These are phyloP conservation scores for Beroe ovata DNA, from an alignment of 37 sponge, comb jelly and placozoan genomes.

Conservation along the genomic window DNA sequence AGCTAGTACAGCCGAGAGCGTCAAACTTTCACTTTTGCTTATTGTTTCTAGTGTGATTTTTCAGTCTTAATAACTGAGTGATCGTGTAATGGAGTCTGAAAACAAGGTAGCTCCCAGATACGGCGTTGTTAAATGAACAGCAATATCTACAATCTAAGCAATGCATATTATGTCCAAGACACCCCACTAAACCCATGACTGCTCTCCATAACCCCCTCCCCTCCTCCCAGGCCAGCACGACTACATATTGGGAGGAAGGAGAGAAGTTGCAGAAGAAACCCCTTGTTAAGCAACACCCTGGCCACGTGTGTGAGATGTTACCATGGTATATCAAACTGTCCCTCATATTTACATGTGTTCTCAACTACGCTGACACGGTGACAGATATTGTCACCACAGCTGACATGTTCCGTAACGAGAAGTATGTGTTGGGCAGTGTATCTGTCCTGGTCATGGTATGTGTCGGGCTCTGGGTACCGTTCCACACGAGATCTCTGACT, in stretches of 20 bases:
- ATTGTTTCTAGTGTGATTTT: no score
- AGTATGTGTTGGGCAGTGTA: not conserved
- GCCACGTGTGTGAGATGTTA: not conserved
- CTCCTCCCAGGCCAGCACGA: no score
- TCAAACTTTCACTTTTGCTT: no score
- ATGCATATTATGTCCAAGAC: no score
- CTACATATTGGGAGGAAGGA: not conserved
- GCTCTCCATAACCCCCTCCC: no score
- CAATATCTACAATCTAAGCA: no score
- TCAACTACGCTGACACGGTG: conserved; percentile 19
- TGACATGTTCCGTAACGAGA: not conserved
- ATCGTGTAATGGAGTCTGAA: no score
- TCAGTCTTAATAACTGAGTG: no score
- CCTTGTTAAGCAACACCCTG: not conserved
- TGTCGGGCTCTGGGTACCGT: not conserved
- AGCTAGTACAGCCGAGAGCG: no score
- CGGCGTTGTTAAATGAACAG: no score
- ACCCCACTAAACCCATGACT: no score
- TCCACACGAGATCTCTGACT: not conserved
- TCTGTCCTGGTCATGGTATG: not conserved
- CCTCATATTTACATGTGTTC: not conserved
- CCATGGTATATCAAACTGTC: not conserved
- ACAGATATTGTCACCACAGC: not conserved
- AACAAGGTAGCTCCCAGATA: no score
- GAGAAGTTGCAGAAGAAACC: not conserved